Evolutionary conservation across 2,797 vertebrate species (phyloP).

Genomic region (Rhyacichthys aspro): DNA sequence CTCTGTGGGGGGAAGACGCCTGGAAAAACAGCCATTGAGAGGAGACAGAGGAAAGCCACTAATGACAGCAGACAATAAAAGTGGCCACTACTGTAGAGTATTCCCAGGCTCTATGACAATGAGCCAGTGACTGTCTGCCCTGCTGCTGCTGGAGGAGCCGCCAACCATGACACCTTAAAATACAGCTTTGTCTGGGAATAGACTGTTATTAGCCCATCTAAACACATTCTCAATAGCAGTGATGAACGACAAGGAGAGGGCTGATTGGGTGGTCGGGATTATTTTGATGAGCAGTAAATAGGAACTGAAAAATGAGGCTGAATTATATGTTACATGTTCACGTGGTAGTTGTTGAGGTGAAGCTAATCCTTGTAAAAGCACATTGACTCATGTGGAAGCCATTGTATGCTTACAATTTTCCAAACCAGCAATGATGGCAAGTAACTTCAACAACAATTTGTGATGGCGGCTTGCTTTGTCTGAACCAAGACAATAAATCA

Average conservation of each 20-base stretch:
- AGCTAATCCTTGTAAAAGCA: slow-evolving; percentile 33
- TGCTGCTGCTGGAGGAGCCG: slow-evolving; percentile 34
- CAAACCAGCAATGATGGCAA: slow-evolving; percentile 15
- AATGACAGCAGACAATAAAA: slow-evolving; percentile 77
- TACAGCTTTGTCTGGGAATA: slow-evolving; percentile 67
- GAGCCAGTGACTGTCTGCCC: slow-evolving; percentile 37
- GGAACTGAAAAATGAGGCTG: slow-evolving; percentile 41
- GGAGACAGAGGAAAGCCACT: slow-evolving; percentile 78
- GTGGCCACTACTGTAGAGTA: slow-evolving; percentile 51
- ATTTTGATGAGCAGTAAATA: slow-evolving; percentile 54
- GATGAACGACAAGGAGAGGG: slow-evolving; percentile 24
- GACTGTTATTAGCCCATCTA: slow-evolving; percentile 71
- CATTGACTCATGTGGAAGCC: slow-evolving; percentile 7
- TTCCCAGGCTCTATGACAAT: slow-evolving; percentile 57
- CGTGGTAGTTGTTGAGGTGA: slow-evolving; percentile 2
- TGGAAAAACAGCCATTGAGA: slow-evolving; percentile 69
- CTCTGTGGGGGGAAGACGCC: slow-evolving; percentile 55
- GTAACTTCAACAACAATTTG: too few species aligned
- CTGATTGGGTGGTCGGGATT: slow-evolving; percentile 66
- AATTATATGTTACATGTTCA: slow-evolving; percentile 28
- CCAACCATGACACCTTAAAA: slow-evolving; percentile 74
- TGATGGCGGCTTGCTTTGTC: too few species aligned
- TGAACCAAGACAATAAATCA: background rate
- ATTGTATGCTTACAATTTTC: background rate
- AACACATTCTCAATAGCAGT: slow-evolving; percentile 53